phyloP scores from a whole-genome alignment of 2,113 vertebrate species.

The Ctenodactylus gundi region DNA sequence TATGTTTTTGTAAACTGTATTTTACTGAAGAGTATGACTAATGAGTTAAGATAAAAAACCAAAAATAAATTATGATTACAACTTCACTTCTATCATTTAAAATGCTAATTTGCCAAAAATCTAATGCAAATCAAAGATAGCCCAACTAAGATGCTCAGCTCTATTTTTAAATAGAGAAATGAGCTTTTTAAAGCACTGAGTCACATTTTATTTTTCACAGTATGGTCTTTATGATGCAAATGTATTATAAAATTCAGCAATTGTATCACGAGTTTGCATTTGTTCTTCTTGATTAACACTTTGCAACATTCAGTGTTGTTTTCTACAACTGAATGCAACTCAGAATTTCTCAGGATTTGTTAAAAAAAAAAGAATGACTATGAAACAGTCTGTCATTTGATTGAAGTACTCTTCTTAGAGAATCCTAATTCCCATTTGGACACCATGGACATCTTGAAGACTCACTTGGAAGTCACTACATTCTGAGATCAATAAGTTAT shows the following conservation, averaged over 20 bases:
- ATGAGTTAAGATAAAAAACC: conserved; percentile 56
- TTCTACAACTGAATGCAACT: conserved; percentile 1
- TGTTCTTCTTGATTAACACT: background rate
- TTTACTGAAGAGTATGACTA: conserved; percentile 38
- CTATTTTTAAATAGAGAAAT: conserved; percentile 29
- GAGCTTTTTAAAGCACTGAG: background rate
- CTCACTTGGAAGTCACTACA: background rate
- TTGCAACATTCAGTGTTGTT: background rate
- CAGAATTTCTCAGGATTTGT: background rate
- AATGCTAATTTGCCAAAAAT: conserved; percentile 33
- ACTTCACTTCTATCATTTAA: conserved; percentile 37
- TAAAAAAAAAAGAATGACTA: background rate
- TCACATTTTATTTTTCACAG: conserved; percentile 36
- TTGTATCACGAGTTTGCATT: conserved; percentile 24
- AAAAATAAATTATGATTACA: conserved; percentile 45
- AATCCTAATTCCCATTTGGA: background rate
- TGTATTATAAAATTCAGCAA: background rate
- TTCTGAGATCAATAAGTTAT: background rate
- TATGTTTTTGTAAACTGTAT: conserved; percentile 29
- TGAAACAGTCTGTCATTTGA: background rate
- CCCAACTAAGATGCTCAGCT: background rate
- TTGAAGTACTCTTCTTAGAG: no score
- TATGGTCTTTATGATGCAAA: conserved; percentile 9
- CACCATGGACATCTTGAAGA: background rate
- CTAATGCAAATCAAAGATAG: conserved; percentile 18